Evolutionary conservation across 2,797 vertebrate species (phyloP), one percentile per base, ranked within the genome.

Genomic region (Apogon talboti): DNA sequence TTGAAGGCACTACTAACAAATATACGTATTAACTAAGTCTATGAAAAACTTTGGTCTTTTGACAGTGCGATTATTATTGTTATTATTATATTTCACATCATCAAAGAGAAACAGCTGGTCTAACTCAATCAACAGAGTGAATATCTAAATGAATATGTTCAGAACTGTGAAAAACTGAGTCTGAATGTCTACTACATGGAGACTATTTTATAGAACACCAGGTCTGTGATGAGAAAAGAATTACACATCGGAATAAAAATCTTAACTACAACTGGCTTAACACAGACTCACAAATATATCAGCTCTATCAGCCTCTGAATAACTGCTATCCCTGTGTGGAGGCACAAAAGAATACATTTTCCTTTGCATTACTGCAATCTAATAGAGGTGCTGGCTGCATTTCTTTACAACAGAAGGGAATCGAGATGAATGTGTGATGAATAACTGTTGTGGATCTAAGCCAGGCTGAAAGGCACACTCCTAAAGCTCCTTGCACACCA

Each of bases 341-440:
- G 33, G 13, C 3, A 68, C 44, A 15, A 56, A 71, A 68, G 18
- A 58, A 56, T 7, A 53, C n/a, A 37, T 55, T 59, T 70, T 48
- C 37, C 16, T 55, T 2, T 33, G 40, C 42, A 66, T 62, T 42
- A 47, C 42, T 52, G 45, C 57, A 42, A 74, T 76, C 52, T 53
- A 45, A 74, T 51, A 30, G 45, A 62, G 16, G 5, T 48, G 45
- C 46, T 38, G 45, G 51, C 63, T 58, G 62, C 52, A 33, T 48
- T 35, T 19, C 11, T 73, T 70, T 38, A 38, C 47, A 73, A 57
- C 28, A 60, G 57, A 67, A 21, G 16, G 11, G 13, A 15, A 48
- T 47, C 7, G 13, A 21, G 33, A 47, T 42, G 40, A 58, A 71
- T 78, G 56, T 48, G 50, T 50, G 51, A 67, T 62, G 58, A 71